These are phyloP conservation scores for Hemichromis elongatus DNA, from an alignment of 2,113 vertebrate species.

Conservation along the genomic window DNA sequence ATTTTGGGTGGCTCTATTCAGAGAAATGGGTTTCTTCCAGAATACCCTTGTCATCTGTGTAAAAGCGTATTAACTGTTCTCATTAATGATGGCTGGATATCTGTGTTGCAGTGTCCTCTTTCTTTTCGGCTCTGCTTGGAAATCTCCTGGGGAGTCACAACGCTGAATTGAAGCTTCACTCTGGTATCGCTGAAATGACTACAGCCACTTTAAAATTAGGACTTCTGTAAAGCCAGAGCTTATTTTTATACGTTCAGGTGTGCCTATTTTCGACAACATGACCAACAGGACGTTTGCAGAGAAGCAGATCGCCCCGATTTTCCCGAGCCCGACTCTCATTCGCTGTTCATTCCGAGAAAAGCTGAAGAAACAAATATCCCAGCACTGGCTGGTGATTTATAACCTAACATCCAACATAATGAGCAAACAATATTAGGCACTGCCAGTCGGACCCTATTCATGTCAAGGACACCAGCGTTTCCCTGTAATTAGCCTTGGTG, in stretches of 20 bases:
- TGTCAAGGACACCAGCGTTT: background rate
- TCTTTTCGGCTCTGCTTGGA: conserved; percentile 28
- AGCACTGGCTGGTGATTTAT: background rate
- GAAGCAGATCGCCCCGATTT: background rate
- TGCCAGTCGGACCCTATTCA: background rate
- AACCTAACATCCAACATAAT: background rate
- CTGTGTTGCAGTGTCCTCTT: conserved; percentile 60
- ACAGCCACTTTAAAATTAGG: background rate
- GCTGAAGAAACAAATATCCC: background rate
- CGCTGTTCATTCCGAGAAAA: background rate
- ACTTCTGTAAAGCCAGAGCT: background rate
- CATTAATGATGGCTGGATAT: conserved; percentile 54
- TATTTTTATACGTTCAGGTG: background rate
- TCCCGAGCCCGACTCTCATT: background rate
- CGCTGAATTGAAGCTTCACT: conserved; percentile 24
- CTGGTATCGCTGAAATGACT: background rate
- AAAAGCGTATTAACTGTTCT: conserved; percentile 45
- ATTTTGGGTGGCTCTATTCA: conserved; percentile 60
- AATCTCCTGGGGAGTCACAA: conserved; percentile 44
- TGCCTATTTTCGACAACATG: background rate
- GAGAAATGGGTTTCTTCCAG: conserved; percentile 60
- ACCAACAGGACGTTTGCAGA: background rate
- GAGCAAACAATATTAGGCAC: background rate
- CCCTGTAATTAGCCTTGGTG: background rate
- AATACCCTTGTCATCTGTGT: conserved; percentile 54